Evolutionary conservation across 2,113 vertebrate species (phyloP).

Genomic region (Ammodytes dubius): DNA sequence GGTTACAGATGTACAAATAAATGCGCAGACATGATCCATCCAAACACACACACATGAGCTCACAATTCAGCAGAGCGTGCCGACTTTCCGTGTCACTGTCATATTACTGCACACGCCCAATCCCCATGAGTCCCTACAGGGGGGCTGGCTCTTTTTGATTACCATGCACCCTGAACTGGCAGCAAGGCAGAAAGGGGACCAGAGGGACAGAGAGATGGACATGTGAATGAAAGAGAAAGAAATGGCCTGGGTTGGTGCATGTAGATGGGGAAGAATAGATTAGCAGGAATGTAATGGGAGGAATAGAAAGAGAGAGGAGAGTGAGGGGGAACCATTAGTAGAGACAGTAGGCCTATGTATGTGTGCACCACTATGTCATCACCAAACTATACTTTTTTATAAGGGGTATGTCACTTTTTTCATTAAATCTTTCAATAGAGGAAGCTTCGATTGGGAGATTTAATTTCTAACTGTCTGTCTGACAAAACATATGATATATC

Average conservation of each 20-base stretch:
- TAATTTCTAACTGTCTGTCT: too few relatives aligned
- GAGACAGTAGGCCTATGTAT: background rate
- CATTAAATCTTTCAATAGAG: background rate
- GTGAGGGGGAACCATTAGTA: background rate
- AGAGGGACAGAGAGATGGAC: slow-evolving; percentile 3
- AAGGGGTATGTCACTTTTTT: background rate
- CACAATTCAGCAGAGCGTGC: slow-evolving; percentile 52
- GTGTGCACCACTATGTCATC: background rate
- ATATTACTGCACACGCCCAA: slow-evolving; percentile 63
- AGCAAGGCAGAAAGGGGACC: slow-evolving; percentile 1
- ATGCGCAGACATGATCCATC: slow-evolving; percentile 44
- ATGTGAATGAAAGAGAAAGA: background rate
- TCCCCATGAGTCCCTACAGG: slow-evolving; percentile 28
- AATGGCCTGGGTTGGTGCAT: background rate
- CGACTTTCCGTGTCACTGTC: slow-evolving; percentile 77
- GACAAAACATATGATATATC: too few relatives aligned
- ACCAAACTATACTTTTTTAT: background rate
- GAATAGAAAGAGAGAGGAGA: background rate
- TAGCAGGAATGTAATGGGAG: background rate
- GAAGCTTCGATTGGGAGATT: background rate
- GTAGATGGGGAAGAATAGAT: background rate
- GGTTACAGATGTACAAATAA: slow-evolving; percentile 44
- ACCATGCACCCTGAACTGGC: slow-evolving; percentile 57
- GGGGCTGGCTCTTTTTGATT: slow-evolving; percentile 54
- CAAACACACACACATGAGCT: slow-evolving; percentile 52